A percentile compares a stretch with the other conserved stretches of the same genome.
phyloP scores from a whole-genome alignment of 2,888 invertebrate genomes.

The Melinopterus prodromus region DNA sequence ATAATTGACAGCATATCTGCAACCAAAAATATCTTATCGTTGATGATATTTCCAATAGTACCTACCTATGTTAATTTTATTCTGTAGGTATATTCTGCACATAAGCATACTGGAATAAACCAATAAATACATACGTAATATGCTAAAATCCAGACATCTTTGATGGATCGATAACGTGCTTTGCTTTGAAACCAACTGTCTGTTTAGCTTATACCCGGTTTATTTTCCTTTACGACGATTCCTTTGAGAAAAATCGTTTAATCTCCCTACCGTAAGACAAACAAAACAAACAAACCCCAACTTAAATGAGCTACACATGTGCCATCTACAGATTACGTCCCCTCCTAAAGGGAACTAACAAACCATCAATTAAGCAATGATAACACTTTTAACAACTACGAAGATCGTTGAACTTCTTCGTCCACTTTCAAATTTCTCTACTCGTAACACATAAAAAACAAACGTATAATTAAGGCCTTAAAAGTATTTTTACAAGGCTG shows the following conservation, averaged over 20 bases:
- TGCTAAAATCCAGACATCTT: background rate
- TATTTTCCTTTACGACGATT: background rate
- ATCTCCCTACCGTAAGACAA: background rate
- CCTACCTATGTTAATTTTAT: too few relatives aligned
- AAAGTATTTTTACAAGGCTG: background rate
- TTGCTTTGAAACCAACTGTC: background rate
- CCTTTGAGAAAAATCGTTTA: background rate
- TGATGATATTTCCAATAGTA: too few relatives aligned
- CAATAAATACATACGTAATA: background rate
- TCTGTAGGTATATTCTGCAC: too few relatives aligned
- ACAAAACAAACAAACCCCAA: conserved; percentile 4
- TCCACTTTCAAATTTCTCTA: background rate
- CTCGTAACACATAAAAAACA: background rate
- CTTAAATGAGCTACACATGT: background rate
- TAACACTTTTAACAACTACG: background rate
- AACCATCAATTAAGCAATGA: background rate
- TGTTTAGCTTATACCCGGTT: background rate
- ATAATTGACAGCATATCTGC: too few relatives aligned
- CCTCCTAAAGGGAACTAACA: background rate
- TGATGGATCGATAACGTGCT: background rate
- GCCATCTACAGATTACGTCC: background rate
- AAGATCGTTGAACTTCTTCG: background rate
- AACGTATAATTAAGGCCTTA: background rate
- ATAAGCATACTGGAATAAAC: background rate
- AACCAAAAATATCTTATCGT: too few relatives aligned